Base-by-base conservation (phyloP, 2,888 invertebrate species). In the Odontomyia ornata region DNA sequence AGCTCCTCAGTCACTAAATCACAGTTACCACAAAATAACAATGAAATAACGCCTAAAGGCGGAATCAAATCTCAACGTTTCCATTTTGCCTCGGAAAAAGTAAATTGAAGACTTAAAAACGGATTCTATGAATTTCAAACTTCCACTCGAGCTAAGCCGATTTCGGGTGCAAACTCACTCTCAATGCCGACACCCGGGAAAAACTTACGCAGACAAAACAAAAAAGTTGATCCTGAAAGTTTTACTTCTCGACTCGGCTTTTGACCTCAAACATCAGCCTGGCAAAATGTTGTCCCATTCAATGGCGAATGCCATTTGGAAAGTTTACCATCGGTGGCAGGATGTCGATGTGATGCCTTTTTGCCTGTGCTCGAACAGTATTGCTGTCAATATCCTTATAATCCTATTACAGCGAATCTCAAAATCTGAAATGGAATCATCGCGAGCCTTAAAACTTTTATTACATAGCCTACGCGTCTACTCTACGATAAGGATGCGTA, bases 331-430 rank as follows among this genome's bases (percentile, higher is more conserved):
- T 52, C n/a, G 18, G 5, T 18, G 57, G 4, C 23, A 60, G 57
- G 57, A 60, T 52, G 15, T 52, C 4, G 18, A 15, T 18, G 57
- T 25, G n/a, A 60, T 4, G 23, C 11, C 52, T 9, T 4, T 52
- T 52, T 4, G 52, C 7, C 13, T 13, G 36, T 65, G 65, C 43
- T 25, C 9, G 36, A 43, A 46, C 69, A n/a, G n/a, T 46, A 69
- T 69, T 69, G 69, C 30, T 69, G 69, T 23, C 69, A 47, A 47
- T 69, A 69, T 69, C 69, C 46, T 47, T 46, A 46, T 69, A 69
- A 69, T 69, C 69, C 69, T 46, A 69, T 69, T 69, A 65, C 36
- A 36, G 25, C 3, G 69, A 47, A 23, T n/a, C 21, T 69, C 47
- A 46, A 69, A n/a, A 69, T 69, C 69, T 69, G 69, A 15, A 69